Conservation (phyloP, 2,888 invertebrate genomes). For the Macrophya annulata region DNA sequence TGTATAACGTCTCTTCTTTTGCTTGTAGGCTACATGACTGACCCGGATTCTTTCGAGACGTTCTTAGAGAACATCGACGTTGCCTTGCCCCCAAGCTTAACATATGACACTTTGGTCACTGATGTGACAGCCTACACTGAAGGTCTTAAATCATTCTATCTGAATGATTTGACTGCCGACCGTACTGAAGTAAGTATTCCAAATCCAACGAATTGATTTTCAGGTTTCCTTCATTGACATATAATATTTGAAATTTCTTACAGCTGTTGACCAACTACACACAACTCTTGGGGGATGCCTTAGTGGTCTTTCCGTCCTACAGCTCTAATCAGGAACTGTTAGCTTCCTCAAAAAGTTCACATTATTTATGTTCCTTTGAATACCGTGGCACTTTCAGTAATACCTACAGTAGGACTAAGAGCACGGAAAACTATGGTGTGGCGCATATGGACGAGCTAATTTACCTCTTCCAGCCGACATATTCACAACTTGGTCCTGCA, state of each 20-base stretch:
- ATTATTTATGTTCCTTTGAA: conserved; percentile 62
- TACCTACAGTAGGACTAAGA: no score
- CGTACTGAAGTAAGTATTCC: background rate
- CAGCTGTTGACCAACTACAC: conserved; percentile 61
- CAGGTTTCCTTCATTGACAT: background rate
- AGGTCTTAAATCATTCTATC: background rate
- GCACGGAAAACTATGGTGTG: conserved; percentile 69
- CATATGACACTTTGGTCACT: background rate
- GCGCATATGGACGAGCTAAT: conserved; percentile 80
- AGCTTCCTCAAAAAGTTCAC: conserved; percentile 50
- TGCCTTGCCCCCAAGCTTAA: background rate
- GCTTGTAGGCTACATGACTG: background rate
- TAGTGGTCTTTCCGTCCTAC: conserved; percentile 59
- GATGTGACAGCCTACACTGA: background rate
- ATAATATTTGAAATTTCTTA: background rate
- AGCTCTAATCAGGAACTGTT: conserved; percentile 53
- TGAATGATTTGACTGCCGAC: background rate
- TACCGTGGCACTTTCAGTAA: conserved; percentile 62
- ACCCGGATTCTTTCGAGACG: background rate
- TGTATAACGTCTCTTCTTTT: background rate
- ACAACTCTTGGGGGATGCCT: conserved; percentile 59
- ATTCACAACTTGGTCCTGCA: background rate
- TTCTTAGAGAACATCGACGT: background rate
- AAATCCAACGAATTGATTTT: background rate
- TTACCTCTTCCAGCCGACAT: conserved; percentile 76